Conservation (phyloP, 2,888 invertebrate genomes). For the Pedicia rivosa region DNA sequence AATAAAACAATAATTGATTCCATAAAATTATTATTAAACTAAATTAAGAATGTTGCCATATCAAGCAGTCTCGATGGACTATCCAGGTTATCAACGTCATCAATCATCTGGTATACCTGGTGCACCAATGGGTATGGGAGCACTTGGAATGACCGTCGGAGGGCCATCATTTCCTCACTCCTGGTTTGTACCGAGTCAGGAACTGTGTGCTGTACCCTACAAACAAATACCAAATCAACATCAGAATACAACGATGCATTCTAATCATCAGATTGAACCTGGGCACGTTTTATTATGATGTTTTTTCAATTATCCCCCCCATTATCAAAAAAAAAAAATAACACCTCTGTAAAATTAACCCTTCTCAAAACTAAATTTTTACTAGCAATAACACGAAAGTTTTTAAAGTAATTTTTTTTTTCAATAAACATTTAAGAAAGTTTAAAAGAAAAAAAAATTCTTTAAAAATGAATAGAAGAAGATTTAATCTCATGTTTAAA, state of each 20-base stretch:
- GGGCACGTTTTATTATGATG: conserved; percentile 63
- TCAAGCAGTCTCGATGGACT: conserved; percentile 70
- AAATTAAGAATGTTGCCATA: conserved; percentile 56
- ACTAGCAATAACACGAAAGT: too few relatives aligned
- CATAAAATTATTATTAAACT: conserved; percentile 2
- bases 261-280: conserved; percentile 51
- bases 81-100: conserved; percentile 52
- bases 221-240: conserved; percentile 41
- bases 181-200: conserved; percentile 88
- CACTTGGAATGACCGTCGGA: conserved; percentile 36
- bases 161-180: conserved; percentile 72
- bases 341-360: too few relatives aligned
- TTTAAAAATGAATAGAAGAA: too few relatives aligned
- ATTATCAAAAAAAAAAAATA: too few relatives aligned
- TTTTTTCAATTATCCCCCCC: conserved; percentile 14
- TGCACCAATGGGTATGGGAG: conserved; percentile 31
- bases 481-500: too few relatives aligned
- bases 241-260: conserved; percentile 25
- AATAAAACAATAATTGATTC: too few relatives aligned
- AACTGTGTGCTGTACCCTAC: conserved; percentile 78
- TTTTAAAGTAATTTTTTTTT: too few relatives aligned
- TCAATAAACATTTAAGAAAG: too few relatives aligned
- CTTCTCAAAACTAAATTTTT: too few relatives aligned
- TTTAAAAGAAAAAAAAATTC: too few relatives aligned
- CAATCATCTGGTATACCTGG: conserved; percentile 24